These are phyloP conservation scores for Peromyscus nudipes DNA, from an alignment of 2,797 vertebrate genomes.

Conservation along the genomic window DNA sequence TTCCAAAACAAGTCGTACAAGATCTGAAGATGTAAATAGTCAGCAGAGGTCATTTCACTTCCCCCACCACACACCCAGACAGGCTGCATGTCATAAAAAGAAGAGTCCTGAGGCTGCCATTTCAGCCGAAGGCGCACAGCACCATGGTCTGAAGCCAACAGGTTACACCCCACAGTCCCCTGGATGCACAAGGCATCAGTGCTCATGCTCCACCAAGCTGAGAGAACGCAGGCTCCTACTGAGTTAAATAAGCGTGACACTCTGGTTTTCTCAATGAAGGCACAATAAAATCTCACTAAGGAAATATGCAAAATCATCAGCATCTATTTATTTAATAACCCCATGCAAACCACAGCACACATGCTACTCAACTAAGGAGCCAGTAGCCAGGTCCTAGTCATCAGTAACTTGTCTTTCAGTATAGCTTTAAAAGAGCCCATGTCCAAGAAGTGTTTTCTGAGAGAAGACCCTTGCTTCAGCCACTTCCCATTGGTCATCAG, in stretches of 20 bases:
- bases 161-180: not conserved
- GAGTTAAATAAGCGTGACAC: slow-evolving; percentile 63
- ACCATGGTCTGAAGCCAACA: not conserved
- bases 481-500: not conserved
- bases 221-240: not conserved
- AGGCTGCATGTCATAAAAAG: slow-evolving; percentile 87
- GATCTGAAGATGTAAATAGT: slow-evolving; percentile 81
- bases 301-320: slow-evolving; percentile 70
- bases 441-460: not conserved
- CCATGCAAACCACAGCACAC: slow-evolving; percentile 42
- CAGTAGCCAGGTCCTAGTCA: not conserved
- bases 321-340: slow-evolving; percentile 71
- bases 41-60: slow-evolving; percentile 87
- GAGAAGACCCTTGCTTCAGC: slow-evolving; percentile 13
- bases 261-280: slow-evolving; percentile 54
- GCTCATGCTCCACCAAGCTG: not conserved
- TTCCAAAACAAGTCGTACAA: slow-evolving; percentile 81
- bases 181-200: not conserved
- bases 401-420: not conserved
- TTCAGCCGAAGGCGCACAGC: slow-evolving; percentile 63
- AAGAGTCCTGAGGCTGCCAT: slow-evolving; percentile 84
- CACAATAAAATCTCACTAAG: slow-evolving; percentile 64
- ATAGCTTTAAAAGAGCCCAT: not conserved
- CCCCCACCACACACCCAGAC: slow-evolving; percentile 78
- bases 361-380: not conserved